Evolutionary conservation across 2,888 invertebrate genomes (phyloP).

Genomic region (Scaptomyza reducta): DNA sequence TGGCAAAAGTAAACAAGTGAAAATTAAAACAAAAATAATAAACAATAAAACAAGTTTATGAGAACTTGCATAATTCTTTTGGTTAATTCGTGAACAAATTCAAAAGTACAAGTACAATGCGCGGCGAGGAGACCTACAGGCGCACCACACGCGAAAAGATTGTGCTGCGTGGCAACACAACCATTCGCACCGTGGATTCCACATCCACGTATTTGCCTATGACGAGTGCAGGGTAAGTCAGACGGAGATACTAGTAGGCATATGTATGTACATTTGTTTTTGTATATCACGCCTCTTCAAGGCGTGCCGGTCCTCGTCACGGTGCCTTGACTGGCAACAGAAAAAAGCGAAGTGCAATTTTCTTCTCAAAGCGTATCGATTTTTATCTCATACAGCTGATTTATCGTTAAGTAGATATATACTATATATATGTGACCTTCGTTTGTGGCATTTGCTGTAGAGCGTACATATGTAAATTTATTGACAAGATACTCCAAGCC

Average conservation of each 20-base stretch:
- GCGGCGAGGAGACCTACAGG: constrained; percentile 83
- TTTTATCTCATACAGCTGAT: constrained; percentile 76
- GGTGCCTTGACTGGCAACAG: constrained; percentile 50
- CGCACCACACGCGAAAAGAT: constrained; percentile 84
- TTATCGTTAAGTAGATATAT: constrained; percentile 35
- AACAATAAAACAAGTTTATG: constrained; percentile 9
- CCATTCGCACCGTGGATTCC: constrained; percentile 84
- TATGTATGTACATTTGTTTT: constrained; percentile 3
- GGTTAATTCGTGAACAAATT: constrained; percentile 14
- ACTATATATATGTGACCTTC: constrained; percentile 58
- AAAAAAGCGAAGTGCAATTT: constrained; percentile 33
- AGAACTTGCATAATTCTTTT: constrained; percentile 24
- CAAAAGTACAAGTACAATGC: constrained; percentile 70
- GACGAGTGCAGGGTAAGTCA: constrained; percentile 78
- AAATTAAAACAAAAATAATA: constrained; percentile 30
- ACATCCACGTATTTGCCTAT: constrained; percentile 84
- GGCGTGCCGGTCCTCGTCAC: constrained; percentile 60
- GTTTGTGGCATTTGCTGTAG: constrained; percentile 31
- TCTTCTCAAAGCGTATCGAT: constrained; percentile 55
- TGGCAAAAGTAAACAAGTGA: constrained; percentile 58
- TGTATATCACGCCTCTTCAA: constrained; percentile 10
- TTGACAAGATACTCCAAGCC: constrained; percentile 48
- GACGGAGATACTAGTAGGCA: neutral
- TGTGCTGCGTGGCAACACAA: constrained; percentile 83
- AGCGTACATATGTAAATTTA: constrained; percentile 18